Conservation (phyloP, 2,888 invertebrate species). For the Minunthozetes semirufus region DNA sequence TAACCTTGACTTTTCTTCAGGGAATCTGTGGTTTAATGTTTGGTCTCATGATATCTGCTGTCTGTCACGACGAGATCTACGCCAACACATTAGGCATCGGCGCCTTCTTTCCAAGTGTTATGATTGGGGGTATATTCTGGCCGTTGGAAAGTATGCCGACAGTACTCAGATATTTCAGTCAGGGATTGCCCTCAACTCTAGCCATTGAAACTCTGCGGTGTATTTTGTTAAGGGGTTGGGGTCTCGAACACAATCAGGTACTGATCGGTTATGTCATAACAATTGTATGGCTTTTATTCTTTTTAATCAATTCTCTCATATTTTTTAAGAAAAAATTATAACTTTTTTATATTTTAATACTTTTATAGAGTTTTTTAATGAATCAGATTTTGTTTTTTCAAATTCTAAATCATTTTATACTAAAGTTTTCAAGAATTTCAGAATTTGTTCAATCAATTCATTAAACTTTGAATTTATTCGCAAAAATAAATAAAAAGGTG, state of each 20-base stretch:
- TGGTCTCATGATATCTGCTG: slow-evolving; percentile 52
- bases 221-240: slow-evolving; percentile 67
- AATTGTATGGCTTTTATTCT: slow-evolving; percentile 63
- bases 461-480: too few species aligned
- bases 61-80: slow-evolving; percentile 36
- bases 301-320: slow-evolving; percentile 4
- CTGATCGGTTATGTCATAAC: slow-evolving; percentile 70
- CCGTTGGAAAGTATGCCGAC: slow-evolving; percentile 32
- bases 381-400: too few species aligned
- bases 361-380: too few species aligned
- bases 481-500: too few species aligned
- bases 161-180: slow-evolving; percentile 20
- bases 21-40: slow-evolving; percentile 94
- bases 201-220: slow-evolving; percentile 68
- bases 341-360: too few species aligned
- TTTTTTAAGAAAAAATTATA: too few species aligned
- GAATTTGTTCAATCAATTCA: too few species aligned
- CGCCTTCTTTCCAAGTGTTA: slow-evolving; percentile 33
- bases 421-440: too few species aligned
- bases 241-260: slow-evolving; percentile 61
- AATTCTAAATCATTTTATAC: too few species aligned
- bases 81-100: slow-evolving; percentile 35
- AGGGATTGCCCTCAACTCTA: slow-evolving; percentile 46
- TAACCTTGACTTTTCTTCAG: slow-evolving; percentile 76
- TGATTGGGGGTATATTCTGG: slow-evolving; percentile 35